Base-by-base conservation (phyloP, 1,140 invertebrate genomes). In the Drosophila oshimai region DNA sequence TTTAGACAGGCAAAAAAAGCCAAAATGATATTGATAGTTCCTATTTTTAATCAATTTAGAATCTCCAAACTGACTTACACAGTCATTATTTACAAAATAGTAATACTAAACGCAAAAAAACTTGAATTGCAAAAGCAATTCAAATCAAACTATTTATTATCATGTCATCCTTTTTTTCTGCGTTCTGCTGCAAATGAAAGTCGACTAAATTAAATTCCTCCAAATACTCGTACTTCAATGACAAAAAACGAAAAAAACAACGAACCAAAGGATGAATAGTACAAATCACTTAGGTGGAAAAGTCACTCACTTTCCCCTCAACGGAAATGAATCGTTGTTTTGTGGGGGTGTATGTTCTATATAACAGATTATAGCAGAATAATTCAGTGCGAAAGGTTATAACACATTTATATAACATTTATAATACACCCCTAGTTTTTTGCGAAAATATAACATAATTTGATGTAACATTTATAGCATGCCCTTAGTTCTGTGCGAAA, bases 111-210 rank as follows among this genome's bases (percentile, higher is more conserved):
- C 24, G 2, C 3, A 13, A 39, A 60, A 26, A 31, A 31, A 36
- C 18, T 13, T n/a, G 20, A 68, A 31, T 26, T 18, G 33, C n/a
- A 36, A 13, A 9, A 42, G 65, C 50, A 71, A 70, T 70, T 49
- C 50, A 42, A 70, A 68, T 69, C 34, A 69, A 70, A 29, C 67
- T 69, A 70, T 70, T 57, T 70, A 70, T 70, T 70, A 70, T 69
- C 50, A 29, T 69, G 65, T 17, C 44, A 29, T 46, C n/a, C n/a
- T 26, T 33, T 33, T 24, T 69, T 47, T 69, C 44, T 47, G 20
- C 28, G 10, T 49, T 24, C n/a, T 22, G 34, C 61, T 65, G 61
- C 58, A 46, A 57, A 69, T 69, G 65, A 70, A 70, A 57, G 67
- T 69, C 67, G 54, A 70, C 50, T 57, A 70, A 70, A 70, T 69